These are phyloP conservation scores for Grammomys surdaster DNA, from an alignment of 2,113 vertebrate species.

Conservation along the genomic window DNA sequence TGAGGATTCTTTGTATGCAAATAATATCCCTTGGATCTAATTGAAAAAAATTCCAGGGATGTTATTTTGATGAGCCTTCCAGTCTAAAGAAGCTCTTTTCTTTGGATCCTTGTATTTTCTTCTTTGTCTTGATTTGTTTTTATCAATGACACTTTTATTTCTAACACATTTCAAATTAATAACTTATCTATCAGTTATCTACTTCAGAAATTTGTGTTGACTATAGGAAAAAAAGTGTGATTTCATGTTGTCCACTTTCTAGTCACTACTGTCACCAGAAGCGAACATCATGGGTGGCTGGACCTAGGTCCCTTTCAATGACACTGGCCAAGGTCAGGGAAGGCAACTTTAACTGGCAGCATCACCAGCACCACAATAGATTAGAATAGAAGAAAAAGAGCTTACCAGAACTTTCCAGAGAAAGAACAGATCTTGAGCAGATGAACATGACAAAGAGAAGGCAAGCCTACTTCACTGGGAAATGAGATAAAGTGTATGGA, in stretches of 20 bases:
- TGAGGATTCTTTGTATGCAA: neutral
- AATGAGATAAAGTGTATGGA: slow-evolving; percentile 44
- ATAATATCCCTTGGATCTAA: neutral
- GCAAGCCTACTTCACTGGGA: neutral
- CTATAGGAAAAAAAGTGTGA: neutral
- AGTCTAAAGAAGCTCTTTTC: neutral
- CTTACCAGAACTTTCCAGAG: slow-evolving; percentile 17
- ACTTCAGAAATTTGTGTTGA: neutral
- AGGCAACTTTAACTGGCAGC: neutral
- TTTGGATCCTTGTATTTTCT: neutral
- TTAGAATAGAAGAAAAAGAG: neutral
- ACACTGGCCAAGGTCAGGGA: neutral
- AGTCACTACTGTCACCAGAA: neutral
- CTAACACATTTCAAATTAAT: neutral
- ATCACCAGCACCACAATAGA: neutral
- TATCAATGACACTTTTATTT: neutral
- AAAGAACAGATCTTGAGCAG: neutral
- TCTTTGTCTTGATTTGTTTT: neutral
- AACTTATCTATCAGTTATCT: neutral
- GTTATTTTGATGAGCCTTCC: neutral
- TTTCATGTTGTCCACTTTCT: neutral
- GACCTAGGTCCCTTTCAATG: neutral
- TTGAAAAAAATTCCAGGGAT: neutral
- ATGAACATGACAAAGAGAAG: neutral
- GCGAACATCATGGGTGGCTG: neutral